Conservation (phyloP, 2,797 vertebrate genomes). For the Schizopygopsis pylzovi region DNA sequence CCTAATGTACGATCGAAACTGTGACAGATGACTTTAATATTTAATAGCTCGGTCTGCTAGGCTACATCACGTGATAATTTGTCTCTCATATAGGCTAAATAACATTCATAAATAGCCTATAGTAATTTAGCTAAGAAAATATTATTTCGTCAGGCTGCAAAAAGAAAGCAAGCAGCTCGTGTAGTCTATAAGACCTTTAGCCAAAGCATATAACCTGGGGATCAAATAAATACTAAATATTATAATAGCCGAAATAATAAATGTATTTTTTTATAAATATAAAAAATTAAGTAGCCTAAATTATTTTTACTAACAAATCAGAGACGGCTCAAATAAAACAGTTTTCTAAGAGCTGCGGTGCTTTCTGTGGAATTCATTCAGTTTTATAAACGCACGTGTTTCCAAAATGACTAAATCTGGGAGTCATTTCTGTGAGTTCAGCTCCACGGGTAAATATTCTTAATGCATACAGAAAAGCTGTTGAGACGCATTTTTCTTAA, state of each 20-base stretch:
- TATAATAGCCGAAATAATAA: too few relatives aligned
- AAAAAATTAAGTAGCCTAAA: neutral
- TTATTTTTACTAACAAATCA: neutral
- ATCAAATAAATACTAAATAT: neutral
- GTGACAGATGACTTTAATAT: neutral
- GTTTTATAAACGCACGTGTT: slow-evolving; percentile 76
- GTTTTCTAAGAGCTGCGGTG: slow-evolving; percentile 62
- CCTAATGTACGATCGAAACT: neutral
- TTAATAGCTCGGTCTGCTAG: neutral
- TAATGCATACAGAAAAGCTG: slow-evolving; percentile 44
- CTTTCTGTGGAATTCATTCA: slow-evolving; percentile 78
- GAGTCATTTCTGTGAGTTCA: slow-evolving; percentile 79
- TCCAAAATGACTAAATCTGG: slow-evolving; percentile 78
- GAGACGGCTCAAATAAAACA: neutral
- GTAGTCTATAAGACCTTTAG: neutral
- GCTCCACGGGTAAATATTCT: slow-evolving; percentile 55
- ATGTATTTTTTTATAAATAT: too few relatives aligned
- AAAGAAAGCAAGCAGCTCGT: neutral
- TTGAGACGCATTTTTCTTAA: slow-evolving; percentile 1
- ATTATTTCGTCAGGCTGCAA: neutral
- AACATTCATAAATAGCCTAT: too few relatives aligned
- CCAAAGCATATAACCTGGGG: neutral
- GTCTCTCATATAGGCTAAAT: neutral
- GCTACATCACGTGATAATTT: neutral
- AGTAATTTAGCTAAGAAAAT: neutral